Evolutionary conservation across 1,140 invertebrate genomes (phyloP).

Genomic region (Drosophila repleta): DNA sequence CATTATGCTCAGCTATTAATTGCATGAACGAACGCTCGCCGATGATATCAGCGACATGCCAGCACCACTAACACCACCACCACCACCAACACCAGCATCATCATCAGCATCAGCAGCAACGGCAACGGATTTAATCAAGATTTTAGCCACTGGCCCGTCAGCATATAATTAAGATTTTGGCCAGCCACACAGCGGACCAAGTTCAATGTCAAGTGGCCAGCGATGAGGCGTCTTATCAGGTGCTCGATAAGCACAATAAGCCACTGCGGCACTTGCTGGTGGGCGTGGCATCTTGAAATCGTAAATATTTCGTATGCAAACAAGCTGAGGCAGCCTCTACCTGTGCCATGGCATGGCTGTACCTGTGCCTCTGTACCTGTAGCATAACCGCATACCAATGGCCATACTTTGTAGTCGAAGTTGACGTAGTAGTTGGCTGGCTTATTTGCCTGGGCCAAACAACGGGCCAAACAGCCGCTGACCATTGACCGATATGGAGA

Average conservation of each 20-base stretch:
- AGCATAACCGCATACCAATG: constrained; percentile 36
- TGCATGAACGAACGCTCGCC: constrained; percentile 56
- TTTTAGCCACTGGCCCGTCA: constrained; percentile 55
- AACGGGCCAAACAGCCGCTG: constrained; percentile 63
- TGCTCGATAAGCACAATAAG: constrained; percentile 43
- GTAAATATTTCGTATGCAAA: constrained; percentile 78
- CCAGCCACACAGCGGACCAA: constrained; percentile 23
- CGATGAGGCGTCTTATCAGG: constrained; percentile 64
- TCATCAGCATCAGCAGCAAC: constrained; percentile 10
- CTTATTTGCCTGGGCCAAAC: constrained; percentile 62
- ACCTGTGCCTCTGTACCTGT: constrained; percentile 25
- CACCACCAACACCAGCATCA: constrained; percentile 13
- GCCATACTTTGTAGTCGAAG: constrained; percentile 31
- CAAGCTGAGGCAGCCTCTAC: constrained; percentile 38
- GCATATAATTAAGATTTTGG: constrained; percentile 76
- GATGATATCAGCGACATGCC: constrained; percentile 67
- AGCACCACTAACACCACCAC: constrained; percentile 39
- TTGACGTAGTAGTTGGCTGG: constrained; percentile 33
- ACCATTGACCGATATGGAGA: constrained; percentile 73
- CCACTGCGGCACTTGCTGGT: constrained; percentile 43
- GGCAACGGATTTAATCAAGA: constrained; percentile 68
- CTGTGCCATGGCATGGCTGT: constrained; percentile 24
- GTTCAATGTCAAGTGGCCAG: constrained; percentile 73
- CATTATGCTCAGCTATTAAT: constrained; percentile 74
- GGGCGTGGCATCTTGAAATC: constrained; percentile 32